Percentiles rank a stretch among this genome's conserved stretches.
phyloP scores from a whole-genome alignment of 2,797 vertebrate genomes.

The Neosilurus hyrtlii region DNA sequence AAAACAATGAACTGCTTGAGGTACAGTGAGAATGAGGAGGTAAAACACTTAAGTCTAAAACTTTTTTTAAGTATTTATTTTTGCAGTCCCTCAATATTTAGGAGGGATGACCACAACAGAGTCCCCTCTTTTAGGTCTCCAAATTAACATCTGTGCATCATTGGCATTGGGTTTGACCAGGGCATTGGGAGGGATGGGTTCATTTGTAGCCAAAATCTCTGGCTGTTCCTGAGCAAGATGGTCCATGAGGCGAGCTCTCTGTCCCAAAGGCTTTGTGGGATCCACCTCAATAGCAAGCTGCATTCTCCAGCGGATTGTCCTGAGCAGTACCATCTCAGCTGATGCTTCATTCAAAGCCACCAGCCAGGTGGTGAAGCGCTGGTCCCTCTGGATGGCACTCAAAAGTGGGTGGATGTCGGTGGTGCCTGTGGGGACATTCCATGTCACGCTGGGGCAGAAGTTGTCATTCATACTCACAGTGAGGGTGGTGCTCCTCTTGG shows the following conservation, averaged over 20 bases:
- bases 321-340: constrained; percentile 76
- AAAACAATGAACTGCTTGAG: not conserved
- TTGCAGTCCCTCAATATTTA: constrained; percentile 63
- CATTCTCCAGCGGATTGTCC: constrained; percentile 85
- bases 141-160: constrained; percentile 86
- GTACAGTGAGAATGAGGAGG: not conserved
- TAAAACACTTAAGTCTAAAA: not conserved
- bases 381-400: constrained; percentile 80
- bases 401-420: constrained; percentile 79
- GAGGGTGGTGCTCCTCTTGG: constrained; percentile 77
- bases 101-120: constrained; percentile 82
- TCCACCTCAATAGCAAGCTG: constrained; percentile 79
- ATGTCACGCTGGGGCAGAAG: constrained; percentile 86
- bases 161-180: constrained; percentile 86
- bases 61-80: not conserved
- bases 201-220: constrained; percentile 77
- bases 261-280: constrained; percentile 74
- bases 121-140: constrained; percentile 76
- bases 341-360: constrained; percentile 81
- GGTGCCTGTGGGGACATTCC: constrained; percentile 78
- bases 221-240: constrained; percentile 80
- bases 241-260: constrained; percentile 77
- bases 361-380: constrained; percentile 86
- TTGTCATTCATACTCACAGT: constrained; percentile 87
- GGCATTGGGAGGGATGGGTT: constrained; percentile 80